Evolutionary conservation across 2,113 vertebrate species (phyloP), one percentile per base, ranked within the genome.

Genomic region (Oreochromis tanganicae): DNA sequence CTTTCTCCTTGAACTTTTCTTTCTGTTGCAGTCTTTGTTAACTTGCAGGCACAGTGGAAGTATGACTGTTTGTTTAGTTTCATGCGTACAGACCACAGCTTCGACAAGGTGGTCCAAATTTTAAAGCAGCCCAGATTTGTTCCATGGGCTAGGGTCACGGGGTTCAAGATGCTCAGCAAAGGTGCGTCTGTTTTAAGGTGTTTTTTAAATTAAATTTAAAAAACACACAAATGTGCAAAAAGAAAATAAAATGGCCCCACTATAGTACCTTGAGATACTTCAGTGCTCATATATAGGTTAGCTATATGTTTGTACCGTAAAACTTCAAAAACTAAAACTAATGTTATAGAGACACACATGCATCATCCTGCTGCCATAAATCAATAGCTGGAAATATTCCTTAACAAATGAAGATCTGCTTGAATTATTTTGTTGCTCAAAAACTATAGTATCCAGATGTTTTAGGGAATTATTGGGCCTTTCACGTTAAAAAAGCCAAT

Each of bases 151-250:
- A 32, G 46, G 27, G 73, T 78, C 27, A 78, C 10, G 0, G 4
- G 46, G 46, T 34, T 78, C 17, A 34, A 32, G 1, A 3, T 52
- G n/a, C 0, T 78, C 27, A 52, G 6, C 14, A 71, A 43, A 71
- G 0, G 8, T 0, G 2, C 0, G 0, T n/a, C 24, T 32, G 46
- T n/a, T 32, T 52, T 52, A 78, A 78, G 73, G 46, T 52, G 24
- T 24, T 24, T 24, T 24, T 24, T 24, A 24, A 75, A 75, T 29
- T 48, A 75, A 19, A 75, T 16, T 4, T 1, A 9, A 5, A 0
- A 19, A 9, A 29, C 43, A 32, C 32, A 78, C 32, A 48, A 8
- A 78, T n/a, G 17, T 52, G 17, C 14, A 75, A 75, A 75, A 2
- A 29, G 21, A 48, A 48, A 48, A 17, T 16, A 75, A 48, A 75